These are phyloP conservation scores for Calameuta pallipes DNA, from an alignment of 2,888 invertebrate species.

Conservation along the genomic window DNA sequence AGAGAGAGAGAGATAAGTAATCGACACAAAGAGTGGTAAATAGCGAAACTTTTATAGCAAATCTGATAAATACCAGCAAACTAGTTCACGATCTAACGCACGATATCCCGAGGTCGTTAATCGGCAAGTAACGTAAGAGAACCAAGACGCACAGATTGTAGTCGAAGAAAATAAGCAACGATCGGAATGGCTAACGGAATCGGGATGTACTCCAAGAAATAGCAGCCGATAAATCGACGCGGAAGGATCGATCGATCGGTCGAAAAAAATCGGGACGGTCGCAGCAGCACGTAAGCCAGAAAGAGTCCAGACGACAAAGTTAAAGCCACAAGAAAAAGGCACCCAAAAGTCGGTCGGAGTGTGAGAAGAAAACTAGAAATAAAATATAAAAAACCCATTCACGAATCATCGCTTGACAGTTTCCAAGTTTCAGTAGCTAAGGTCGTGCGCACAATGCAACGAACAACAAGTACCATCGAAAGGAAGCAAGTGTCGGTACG, in stretches of 20 bases:
- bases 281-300: not conserved
- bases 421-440: not conserved
- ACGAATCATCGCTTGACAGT: no score
- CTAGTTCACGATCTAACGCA: not conserved
- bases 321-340: not conserved
- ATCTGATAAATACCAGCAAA: not conserved
- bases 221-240: not conserved
- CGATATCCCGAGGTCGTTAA: not conserved
- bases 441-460: not conserved
- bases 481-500: conserved; percentile 49
- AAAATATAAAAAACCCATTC: not conserved
- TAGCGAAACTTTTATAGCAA: not conserved
- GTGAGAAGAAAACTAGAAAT: not conserved
- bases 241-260: not conserved
- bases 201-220: not conserved
- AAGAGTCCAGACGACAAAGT: not conserved
- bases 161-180: not conserved
- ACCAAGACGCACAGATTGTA: not conserved
- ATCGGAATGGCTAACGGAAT: not conserved
- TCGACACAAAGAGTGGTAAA: not conserved
- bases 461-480: conserved; percentile 5
- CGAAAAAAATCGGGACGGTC: not conserved
- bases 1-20: not conserved
- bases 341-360: not conserved
- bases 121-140: not conserved